Base-by-base conservation (phyloP, 2,888 invertebrate species). In the Cordilura impudica region DNA sequence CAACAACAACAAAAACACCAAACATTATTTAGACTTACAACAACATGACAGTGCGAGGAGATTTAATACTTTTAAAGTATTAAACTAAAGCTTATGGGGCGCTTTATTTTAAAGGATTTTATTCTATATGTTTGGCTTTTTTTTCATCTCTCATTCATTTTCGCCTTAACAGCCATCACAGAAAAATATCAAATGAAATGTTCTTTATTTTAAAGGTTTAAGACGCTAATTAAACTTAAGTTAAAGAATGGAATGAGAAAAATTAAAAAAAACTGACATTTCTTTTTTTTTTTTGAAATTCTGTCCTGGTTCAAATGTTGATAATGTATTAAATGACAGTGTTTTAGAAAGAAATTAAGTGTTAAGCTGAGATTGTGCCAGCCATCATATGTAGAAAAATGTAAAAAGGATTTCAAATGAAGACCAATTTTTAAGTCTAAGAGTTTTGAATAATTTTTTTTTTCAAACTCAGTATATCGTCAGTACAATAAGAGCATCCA, bases 41-140 rank as follows among this genome's bases (percentile, higher is more conserved):
- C 78, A 71, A 75, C 74, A 75, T 58, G 75, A 63, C 67, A 75
- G 63, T 51, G 51, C 35, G 71, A 71, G 71, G 75, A 79, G 79
- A 79, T 79, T 79, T 79, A 79, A 75, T 79, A 79, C 79, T 75
- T 79, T 72, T 75, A 72, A 75, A 63, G 67, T 61, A 71, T 65
- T 53, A 53, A 58, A 63, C 14, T 69, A 73, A 73, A 73, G 73
- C 69, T 73, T 69, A 43, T 58, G 51, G 5, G 45, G 56, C 69
- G 69, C 70, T 70, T 69, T 73, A 60, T 53, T 60, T 73, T 60
- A 78, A 73, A 73, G 47, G 39, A 69, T 58, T 73, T 66, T 45
- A n/a, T 31, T 60, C 26, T 23, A 35, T n/a, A n/a, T 12, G 14
- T 10, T 56, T 56, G 31, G 35, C 12, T 21, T 19, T 58, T 53